Conservation (phyloP, 2,113 vertebrate species). For the Sorex fumeus region DNA sequence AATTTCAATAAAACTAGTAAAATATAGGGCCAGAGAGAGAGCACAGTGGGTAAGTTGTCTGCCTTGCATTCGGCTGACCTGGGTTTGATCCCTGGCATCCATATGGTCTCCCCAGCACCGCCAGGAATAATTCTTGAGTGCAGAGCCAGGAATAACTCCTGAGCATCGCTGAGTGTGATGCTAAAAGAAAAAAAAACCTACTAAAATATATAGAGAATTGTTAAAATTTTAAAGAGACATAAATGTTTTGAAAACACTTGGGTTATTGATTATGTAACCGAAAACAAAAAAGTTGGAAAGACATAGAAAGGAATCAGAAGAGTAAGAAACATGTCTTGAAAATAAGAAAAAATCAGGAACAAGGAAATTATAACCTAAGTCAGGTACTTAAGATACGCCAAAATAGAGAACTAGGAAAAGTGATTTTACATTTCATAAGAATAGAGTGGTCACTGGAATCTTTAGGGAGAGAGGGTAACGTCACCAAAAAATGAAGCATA, state of each 20-base stretch:
- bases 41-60: too few species aligned
- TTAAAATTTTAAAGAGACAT: neutral
- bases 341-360: neutral
- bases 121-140: too few species aligned
- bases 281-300: neutral
- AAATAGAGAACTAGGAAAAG: constrained; percentile 29
- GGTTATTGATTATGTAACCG: constrained; percentile 1
- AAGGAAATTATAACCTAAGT: neutral
- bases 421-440: neutral
- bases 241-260: neutral
- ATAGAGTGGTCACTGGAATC: neutral
- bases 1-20: too few species aligned
- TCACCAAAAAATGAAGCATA: neutral
- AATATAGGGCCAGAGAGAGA: neutral
- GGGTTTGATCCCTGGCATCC: too few species aligned
- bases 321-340: neutral
- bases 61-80: too few species aligned
- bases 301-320: neutral
- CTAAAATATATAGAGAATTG: neutral
- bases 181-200: neutral
- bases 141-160: too few species aligned
- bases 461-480: neutral
- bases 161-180: too few species aligned
- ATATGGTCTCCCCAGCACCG: too few species aligned
- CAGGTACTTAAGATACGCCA: neutral